These are phyloP conservation scores for Chrysopilus asiliformis DNA, from an alignment of 2,888 invertebrate species.

Conservation along the genomic window DNA sequence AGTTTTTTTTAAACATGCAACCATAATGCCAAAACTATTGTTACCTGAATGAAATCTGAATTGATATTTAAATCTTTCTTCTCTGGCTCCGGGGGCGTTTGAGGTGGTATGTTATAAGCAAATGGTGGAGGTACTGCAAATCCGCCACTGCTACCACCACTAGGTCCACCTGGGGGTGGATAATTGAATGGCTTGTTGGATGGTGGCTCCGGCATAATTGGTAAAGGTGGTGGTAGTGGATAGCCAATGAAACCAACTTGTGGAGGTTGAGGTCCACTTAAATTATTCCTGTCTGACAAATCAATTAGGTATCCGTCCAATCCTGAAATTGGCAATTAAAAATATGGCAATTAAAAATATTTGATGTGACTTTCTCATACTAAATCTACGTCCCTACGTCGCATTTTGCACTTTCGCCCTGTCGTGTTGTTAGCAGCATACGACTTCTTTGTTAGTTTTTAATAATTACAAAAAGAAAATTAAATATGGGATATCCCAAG, in stretches of 20 bases:
- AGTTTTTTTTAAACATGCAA: slow-evolving; percentile 3
- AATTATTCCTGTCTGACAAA: slow-evolving; percentile 47
- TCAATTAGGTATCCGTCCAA: slow-evolving; percentile 57
- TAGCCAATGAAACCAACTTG: slow-evolving; percentile 73
- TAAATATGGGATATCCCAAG: too few relatives aligned
- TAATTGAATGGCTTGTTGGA: slow-evolving; percentile 51
- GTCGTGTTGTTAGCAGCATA: too few relatives aligned
- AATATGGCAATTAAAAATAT: background rate
- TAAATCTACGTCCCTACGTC: background rate
- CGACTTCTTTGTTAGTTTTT: too few relatives aligned
- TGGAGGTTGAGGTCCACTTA: slow-evolving; percentile 43
- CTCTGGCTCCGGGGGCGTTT: slow-evolving; percentile 34
- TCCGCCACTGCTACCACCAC: slow-evolving; percentile 38
- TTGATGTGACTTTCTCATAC: too few relatives aligned
- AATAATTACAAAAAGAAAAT: too few relatives aligned
- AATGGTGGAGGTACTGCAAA: slow-evolving; percentile 30
- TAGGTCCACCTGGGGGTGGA: slow-evolving; percentile 35
- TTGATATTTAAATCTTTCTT: slow-evolving; percentile 49
- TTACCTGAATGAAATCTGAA: slow-evolving; percentile 43
- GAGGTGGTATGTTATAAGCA: slow-evolving; percentile 54
- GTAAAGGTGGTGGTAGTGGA: slow-evolving; percentile 55
- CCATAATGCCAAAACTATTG: too few relatives aligned
- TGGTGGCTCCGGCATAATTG: slow-evolving; percentile 41
- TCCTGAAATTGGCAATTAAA: slow-evolving; percentile 34
- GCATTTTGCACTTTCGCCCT: too few relatives aligned